These are phyloP conservation scores for Drosophila rubida DNA, from an alignment of 2,888 invertebrate species.

Conservation along the genomic window DNA sequence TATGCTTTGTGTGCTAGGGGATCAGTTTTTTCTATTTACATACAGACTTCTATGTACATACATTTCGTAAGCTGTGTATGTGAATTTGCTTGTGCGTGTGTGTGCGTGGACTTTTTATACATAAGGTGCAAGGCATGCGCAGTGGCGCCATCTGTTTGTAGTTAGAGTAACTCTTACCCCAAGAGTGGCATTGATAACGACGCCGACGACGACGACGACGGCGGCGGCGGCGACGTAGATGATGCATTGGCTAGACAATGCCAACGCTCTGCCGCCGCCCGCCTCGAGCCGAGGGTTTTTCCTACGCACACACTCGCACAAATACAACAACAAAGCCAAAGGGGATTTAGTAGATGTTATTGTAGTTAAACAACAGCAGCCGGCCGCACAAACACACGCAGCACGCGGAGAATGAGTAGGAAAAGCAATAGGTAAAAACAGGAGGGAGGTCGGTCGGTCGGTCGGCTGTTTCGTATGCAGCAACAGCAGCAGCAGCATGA, in stretches of 20 bases:
- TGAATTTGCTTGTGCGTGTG: conserved; percentile 10
- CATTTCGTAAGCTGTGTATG: conserved; percentile 1
- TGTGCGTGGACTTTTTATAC: conserved; percentile 33
- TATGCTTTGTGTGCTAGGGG: conserved; percentile 54
- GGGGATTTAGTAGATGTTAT: conserved; percentile 61
- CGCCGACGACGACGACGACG: neutral
- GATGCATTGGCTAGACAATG: conserved; percentile 67
- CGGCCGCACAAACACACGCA: conserved; percentile 16
- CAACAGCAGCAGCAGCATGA: conserved; percentile 41
- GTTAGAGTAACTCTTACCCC: conserved; percentile 59
- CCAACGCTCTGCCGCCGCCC: conserved; percentile 20
- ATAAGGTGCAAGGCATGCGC: conserved; percentile 68
- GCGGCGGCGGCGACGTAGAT: conserved; percentile 21
- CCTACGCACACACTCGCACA: conserved; percentile 50
- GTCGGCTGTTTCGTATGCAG: conserved; percentile 19
- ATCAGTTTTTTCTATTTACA: conserved; percentile 67
- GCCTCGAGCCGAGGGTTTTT: conserved; percentile 61
- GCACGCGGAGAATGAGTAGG: conserved; percentile 11
- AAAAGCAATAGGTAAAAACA: conserved; percentile 64
- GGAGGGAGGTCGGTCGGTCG: conserved; percentile 44
- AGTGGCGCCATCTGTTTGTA: conserved; percentile 59
- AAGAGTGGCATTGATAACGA: conserved; percentile 41
- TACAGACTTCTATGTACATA: conserved; percentile 23
- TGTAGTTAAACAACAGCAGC: conserved; percentile 42
- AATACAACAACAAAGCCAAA: conserved; percentile 38